A percentile compares a stretch with the other conserved stretches of the same genome.
Evolutionary conservation across 2,113 vertebrate genomes (phyloP).

Genomic region (Ranitomeya variabilis): DNA sequence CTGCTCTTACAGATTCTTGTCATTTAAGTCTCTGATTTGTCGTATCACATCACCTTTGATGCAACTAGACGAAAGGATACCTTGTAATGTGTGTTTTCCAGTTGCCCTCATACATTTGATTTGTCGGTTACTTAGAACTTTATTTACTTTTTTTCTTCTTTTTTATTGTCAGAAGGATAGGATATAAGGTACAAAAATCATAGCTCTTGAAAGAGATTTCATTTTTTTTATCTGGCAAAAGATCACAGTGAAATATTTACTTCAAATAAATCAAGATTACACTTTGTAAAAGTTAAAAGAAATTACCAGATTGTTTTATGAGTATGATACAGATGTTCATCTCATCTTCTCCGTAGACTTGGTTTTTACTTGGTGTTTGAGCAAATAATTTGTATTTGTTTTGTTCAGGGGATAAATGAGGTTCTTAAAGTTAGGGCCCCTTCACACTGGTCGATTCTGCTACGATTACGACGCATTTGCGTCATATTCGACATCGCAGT

Average conservation of each 20-base stretch:
- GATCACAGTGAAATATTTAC: constrained; percentile 10
- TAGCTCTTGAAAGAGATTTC: background rate
- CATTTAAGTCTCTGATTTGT: constrained; percentile 44
- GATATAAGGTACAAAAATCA: constrained; percentile 22
- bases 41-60: constrained; percentile 48
- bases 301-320: background rate
- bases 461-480: no score
- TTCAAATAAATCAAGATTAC: constrained; percentile 24
- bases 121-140: background rate
- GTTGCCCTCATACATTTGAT: constrained; percentile 18
- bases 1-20: constrained; percentile 33
- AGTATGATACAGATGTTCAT: background rate
- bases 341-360: background rate
- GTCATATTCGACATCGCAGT: no score
- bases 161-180: background rate
- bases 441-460: no score
- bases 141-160: constrained; percentile 12
- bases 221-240: constrained; percentile 23
- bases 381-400: background rate
- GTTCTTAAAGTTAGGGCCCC: background rate
- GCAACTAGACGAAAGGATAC: constrained; percentile 14
- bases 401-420: background rate
- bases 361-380: background rate
- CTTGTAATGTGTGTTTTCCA: constrained; percentile 21
- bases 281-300: background rate